Percentiles rank a stretch among this genome's conserved stretches.
phyloP scores from a whole-genome alignment of 2,888 invertebrate genomes.

The Volucella inanis region DNA sequence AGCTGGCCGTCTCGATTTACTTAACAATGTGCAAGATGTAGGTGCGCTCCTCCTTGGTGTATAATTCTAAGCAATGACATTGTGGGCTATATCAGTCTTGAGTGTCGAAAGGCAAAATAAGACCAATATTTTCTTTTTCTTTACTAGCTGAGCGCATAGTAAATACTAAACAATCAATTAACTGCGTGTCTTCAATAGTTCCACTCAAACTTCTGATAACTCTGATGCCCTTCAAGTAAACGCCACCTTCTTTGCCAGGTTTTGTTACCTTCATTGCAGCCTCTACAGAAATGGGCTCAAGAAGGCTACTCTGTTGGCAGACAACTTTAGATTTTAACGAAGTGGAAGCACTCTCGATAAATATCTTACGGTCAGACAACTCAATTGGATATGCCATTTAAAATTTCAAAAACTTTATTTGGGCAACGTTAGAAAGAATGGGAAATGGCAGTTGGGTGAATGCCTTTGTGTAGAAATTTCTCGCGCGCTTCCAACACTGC shows the following conservation, averaged over 20 bases:
- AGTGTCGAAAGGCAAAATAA: conserved; percentile 99
- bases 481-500: no score
- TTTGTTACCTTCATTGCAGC: conserved; percentile 91
- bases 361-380: conserved; percentile 91
- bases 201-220: conserved; percentile 98
- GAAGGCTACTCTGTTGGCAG: conserved; percentile 96
- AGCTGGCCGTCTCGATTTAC: no score
- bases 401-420: conserved; percentile 85
- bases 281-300: conserved; percentile 98
- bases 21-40: no score
- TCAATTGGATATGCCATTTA: conserved; percentile 94
- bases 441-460: no score
- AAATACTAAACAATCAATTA: conserved; percentile 97
- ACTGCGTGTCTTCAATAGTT: no score
- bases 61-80: conserved; percentile 98
- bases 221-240: conserved; percentile 97
- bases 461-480: no score
- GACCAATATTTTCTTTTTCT: conserved; percentile 98
- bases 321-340: conserved; percentile 99
- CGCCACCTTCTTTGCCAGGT: conserved; percentile 87
- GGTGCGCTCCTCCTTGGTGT: no score
- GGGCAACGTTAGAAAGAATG: conserved; percentile 94
- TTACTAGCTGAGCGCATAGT: conserved; percentile 94
- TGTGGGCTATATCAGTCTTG: conserved; percentile 98
- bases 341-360: conserved; percentile 98